phyloP scores from a whole-genome alignment of 1,140 invertebrate species.

The Trichonephila clavipes region DNA sequence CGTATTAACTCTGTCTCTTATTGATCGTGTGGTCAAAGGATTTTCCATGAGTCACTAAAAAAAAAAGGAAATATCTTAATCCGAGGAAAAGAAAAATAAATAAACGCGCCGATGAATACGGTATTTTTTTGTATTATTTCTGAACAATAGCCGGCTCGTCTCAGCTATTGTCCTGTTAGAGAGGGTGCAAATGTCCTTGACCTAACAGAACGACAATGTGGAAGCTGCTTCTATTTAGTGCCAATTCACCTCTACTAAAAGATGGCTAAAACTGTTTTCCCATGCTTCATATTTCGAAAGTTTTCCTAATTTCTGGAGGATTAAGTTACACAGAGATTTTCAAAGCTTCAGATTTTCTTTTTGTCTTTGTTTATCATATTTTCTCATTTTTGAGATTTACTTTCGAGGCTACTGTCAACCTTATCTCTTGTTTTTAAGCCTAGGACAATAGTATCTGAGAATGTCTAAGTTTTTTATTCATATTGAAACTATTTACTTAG shows the following conservation, averaged over 20 bases:
- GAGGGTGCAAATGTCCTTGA: slow-evolving; percentile 65
- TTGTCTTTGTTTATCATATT: slow-evolving; percentile 14
- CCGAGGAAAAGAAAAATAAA: slow-evolving; percentile 1
- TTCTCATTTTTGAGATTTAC: neutral
- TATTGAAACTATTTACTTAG: neutral
- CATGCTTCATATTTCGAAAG: slow-evolving; percentile 35
- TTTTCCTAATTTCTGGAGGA: slow-evolving; percentile 34
- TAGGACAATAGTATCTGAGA: neutral
- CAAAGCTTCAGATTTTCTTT: neutral
- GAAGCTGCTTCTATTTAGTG: slow-evolving; percentile 26
- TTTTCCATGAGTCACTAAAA: slow-evolving; percentile 36
- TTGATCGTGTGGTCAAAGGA: slow-evolving; percentile 17
- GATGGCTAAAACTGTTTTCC: slow-evolving; percentile 31
- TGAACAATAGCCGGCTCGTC: slow-evolving; percentile 64
- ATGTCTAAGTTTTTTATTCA: neutral
- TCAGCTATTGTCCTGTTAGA: slow-evolving; percentile 61
- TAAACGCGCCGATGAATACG: slow-evolving; percentile 64
- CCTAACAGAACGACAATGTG: slow-evolving; percentile 68
- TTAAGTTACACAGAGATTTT: slow-evolving; percentile 34
- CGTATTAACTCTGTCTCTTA: slow-evolving; percentile 6
- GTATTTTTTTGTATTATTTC: slow-evolving; percentile 46
- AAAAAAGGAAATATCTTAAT: slow-evolving; percentile 55
- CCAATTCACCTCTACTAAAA: neutral
- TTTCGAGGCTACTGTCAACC: neutral
- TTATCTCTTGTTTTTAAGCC: neutral